Percentiles rank a stretch among this genome's conserved stretches.
Evolutionary conservation across 2,888 invertebrate species (phyloP).

Genomic region (Macaria liturata): DNA sequence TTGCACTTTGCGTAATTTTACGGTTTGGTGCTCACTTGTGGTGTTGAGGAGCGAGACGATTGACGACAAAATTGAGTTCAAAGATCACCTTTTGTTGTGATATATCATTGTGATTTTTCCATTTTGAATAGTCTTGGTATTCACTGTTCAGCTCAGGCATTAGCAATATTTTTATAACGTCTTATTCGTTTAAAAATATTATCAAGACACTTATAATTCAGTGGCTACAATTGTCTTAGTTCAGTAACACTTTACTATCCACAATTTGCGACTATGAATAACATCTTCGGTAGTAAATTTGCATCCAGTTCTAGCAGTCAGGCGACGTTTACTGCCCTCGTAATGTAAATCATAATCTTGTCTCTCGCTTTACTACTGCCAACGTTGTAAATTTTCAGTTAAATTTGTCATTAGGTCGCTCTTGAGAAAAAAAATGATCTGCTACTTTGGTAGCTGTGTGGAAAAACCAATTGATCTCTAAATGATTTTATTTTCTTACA

Average conservation of each 20-base stretch:
- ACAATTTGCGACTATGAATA: slow-evolving; percentile 33
- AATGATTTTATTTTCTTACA: too few relatives aligned
- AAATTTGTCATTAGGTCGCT: slow-evolving; percentile 15
- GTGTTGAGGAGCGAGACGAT: too few relatives aligned
- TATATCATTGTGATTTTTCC: too few relatives aligned
- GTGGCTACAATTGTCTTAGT: slow-evolving; percentile 8
- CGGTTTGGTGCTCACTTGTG: slow-evolving; percentile 5
- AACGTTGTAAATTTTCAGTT: slow-evolving; percentile 18
- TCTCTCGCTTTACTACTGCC: slow-evolving; percentile 36
- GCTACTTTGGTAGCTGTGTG: too few relatives aligned
- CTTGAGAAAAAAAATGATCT: slow-evolving; percentile 1
- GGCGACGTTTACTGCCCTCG: slow-evolving; percentile 52
- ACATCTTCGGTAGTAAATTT: slow-evolving; percentile 30
- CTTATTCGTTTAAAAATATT: too few relatives aligned
- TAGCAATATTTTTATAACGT: too few relatives aligned
- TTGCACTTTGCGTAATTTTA: slow-evolving; percentile 13
- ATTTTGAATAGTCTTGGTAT: too few relatives aligned
- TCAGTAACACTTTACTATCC: slow-evolving; percentile 9
- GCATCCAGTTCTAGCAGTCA: slow-evolving; percentile 22
- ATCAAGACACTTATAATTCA: too few relatives aligned
- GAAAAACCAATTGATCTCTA: too few relatives aligned
- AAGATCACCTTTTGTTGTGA: too few relatives aligned
- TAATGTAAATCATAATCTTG: slow-evolving; percentile 55
- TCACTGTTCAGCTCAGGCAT: too few relatives aligned
- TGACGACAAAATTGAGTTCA: too few relatives aligned